These are phyloP conservation scores for Opisthograptis luteolata DNA, from an alignment of 2,888 invertebrate genomes.

Conservation along the genomic window DNA sequence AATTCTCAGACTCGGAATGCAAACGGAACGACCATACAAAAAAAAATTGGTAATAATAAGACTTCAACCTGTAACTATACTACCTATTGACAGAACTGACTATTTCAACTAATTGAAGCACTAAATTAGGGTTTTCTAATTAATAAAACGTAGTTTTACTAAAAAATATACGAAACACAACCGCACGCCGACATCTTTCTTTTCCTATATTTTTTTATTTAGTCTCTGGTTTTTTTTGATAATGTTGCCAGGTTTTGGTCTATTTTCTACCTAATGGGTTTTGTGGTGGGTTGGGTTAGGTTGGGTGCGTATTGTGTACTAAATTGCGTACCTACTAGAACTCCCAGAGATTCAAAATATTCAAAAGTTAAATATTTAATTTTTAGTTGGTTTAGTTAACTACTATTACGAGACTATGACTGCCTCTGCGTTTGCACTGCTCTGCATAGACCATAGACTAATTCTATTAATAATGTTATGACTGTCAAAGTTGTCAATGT, in stretches of 20 bases:
- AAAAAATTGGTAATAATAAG: slow-evolving; percentile 18
- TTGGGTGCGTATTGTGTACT: too few relatives aligned
- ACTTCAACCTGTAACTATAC: background rate
- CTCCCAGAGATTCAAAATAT: too few relatives aligned
- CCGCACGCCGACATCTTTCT: slow-evolving; percentile 71
- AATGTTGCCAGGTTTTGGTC: background rate
- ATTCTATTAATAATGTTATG: too few relatives aligned
- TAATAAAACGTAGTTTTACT: slow-evolving; percentile 34
- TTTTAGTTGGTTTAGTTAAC: too few relatives aligned
- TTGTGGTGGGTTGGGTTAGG: too few relatives aligned
- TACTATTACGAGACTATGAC: too few relatives aligned
- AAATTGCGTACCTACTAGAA: too few relatives aligned
- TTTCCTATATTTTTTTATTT: slow-evolving; percentile 26
- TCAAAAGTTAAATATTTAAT: too few relatives aligned
- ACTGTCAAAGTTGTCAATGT: too few relatives aligned
- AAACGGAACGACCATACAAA: slow-evolving; percentile 35
- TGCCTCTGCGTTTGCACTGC: too few relatives aligned
- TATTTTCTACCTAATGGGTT: background rate
- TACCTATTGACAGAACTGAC: background rate
- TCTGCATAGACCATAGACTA: too few relatives aligned
- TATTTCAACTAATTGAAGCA: slow-evolving; percentile 3
- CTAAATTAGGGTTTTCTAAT: background rate
- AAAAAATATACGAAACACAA: slow-evolving; percentile 65
- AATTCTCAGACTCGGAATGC: slow-evolving; percentile 57
- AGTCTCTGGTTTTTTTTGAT: background rate